A percentile compares a stretch with the other conserved stretches of the same genome.
phyloP scores from a whole-genome alignment of 1,140 invertebrate genomes.

The Pseudomyrmex sp. region DNA sequence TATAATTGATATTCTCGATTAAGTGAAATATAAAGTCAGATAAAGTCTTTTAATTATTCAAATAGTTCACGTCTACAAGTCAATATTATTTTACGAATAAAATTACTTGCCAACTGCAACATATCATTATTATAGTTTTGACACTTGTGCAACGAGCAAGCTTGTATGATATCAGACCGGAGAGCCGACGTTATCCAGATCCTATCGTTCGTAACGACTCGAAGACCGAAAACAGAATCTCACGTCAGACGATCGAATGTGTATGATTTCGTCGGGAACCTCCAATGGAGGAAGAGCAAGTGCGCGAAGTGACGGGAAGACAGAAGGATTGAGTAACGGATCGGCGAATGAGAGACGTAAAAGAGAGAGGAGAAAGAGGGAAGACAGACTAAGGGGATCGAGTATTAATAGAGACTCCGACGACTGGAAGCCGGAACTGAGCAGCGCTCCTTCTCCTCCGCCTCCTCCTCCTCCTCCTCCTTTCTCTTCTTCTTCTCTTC shows the following conservation, averaged over 20 bases:
- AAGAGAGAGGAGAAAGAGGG: slow-evolving; percentile 32
- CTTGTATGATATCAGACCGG: neutral
- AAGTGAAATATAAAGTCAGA: neutral
- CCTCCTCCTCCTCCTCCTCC: slow-evolving; percentile 64
- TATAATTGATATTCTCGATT: too few relatives aligned
- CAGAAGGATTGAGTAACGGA: slow-evolving; percentile 60
- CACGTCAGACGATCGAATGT: neutral
- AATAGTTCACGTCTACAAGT: neutral
- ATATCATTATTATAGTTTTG: neutral
- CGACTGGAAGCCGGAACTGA: slow-evolving; percentile 72
- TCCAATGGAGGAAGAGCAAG: slow-evolving; percentile 63
- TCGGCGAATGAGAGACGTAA: slow-evolving; percentile 54
- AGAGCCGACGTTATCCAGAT: neutral
- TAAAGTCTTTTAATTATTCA: neutral
- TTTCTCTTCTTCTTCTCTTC: slow-evolving; percentile 58
- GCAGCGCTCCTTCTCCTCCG: slow-evolving; percentile 36
- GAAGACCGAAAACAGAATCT: slow-evolving; percentile 28
- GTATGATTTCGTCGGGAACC: slow-evolving; percentile 26
- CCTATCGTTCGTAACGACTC: neutral
- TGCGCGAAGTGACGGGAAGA: slow-evolving; percentile 63
- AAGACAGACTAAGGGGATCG: slow-evolving; percentile 63
- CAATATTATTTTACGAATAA: too few relatives aligned
- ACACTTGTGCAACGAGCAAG: neutral
- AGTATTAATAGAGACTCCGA: slow-evolving; percentile 73
- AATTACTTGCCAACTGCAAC: neutral